phyloP scores from a whole-genome alignment of 1,140 invertebrate genomes.

The Glomeris maerens region DNA sequence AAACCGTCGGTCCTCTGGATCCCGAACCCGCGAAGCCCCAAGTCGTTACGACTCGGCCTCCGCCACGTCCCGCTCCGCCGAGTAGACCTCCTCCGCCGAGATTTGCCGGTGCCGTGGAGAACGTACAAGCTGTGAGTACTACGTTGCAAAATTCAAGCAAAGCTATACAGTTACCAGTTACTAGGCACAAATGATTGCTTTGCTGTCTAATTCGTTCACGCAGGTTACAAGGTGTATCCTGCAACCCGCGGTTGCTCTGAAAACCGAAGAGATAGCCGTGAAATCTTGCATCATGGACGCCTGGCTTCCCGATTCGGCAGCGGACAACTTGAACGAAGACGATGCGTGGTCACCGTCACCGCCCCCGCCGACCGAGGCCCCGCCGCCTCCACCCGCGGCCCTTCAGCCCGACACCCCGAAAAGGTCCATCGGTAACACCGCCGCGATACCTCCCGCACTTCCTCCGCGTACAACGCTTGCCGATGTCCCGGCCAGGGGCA shows the following conservation, averaged over 20 bases:
- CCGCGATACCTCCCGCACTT: slow-evolving; percentile 39
- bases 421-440: too few relatives aligned
- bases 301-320: not conserved
- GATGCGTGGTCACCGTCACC: slow-evolving; percentile 20
- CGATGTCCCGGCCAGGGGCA: slow-evolving; percentile 1
- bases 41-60: too few relatives aligned
- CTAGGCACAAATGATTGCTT: too few relatives aligned
- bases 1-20: slow-evolving; percentile 6
- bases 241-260: slow-evolving; percentile 18
- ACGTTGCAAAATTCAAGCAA: slow-evolving; percentile 17
- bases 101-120: slow-evolving; percentile 18
- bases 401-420: not conserved
- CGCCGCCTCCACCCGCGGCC: slow-evolving; percentile 25
- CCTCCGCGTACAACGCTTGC: slow-evolving; percentile 34
- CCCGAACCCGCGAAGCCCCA: slow-evolving; percentile 14
- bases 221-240: slow-evolving; percentile 27
- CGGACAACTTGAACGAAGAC: slow-evolving; percentile 21
- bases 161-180: slow-evolving; percentile 25
- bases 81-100: slow-evolving; percentile 13
- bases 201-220: slow-evolving; percentile 20
- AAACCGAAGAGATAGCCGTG: slow-evolving; percentile 3
- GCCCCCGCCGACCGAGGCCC: slow-evolving; percentile 27
- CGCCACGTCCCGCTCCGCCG: slow-evolving; percentile 16
- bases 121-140: slow-evolving; percentile 24
- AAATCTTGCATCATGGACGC: slow-evolving; percentile 7